These are phyloP conservation scores for Griposia aprilina DNA, from an alignment of 2,888 invertebrate species.

Conservation along the genomic window DNA sequence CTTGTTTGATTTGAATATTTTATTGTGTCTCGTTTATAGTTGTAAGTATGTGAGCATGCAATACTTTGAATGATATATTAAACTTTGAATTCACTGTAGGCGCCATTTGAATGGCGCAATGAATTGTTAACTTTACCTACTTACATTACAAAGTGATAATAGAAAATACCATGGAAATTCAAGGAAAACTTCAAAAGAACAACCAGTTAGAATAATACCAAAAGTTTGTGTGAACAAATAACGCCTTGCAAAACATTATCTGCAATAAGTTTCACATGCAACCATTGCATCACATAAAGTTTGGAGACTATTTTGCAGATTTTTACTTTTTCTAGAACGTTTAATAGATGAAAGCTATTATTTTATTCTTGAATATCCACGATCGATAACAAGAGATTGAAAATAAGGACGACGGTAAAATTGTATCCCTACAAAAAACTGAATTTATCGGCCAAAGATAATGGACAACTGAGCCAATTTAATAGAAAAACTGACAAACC, in stretches of 20 bases:
- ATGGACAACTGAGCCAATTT: slow-evolving; percentile 35
- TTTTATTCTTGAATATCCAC: background rate
- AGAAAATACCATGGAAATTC: too few species aligned
- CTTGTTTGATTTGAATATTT: slow-evolving; percentile 30
- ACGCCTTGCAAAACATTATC: slow-evolving; percentile 13
- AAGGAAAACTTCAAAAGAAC: background rate
- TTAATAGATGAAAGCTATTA: background rate
- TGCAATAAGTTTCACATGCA: slow-evolving; percentile 17
- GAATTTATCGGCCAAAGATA: slow-evolving; percentile 39
- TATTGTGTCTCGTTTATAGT: slow-evolving; percentile 22
- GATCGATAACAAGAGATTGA: background rate
- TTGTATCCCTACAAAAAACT: slow-evolving; percentile 18
- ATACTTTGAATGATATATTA: slow-evolving; percentile 8
- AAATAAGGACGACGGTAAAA: background rate
- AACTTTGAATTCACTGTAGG: slow-evolving; percentile 1
- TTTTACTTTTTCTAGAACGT: background rate
- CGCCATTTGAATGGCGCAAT: background rate
- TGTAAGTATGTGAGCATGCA: background rate
- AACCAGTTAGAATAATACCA: background rate
- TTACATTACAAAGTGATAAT: background rate
- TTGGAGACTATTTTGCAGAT: background rate
- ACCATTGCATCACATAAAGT: background rate
- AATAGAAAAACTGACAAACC: slow-evolving; percentile 32
- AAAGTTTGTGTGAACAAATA: background rate
- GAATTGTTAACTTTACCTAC: background rate